Percentiles rank a stretch among this genome's conserved stretches.
Conservation (phyloP, 2,113 vertebrate genomes). For the Callocephalon fimbriatum region DNA sequence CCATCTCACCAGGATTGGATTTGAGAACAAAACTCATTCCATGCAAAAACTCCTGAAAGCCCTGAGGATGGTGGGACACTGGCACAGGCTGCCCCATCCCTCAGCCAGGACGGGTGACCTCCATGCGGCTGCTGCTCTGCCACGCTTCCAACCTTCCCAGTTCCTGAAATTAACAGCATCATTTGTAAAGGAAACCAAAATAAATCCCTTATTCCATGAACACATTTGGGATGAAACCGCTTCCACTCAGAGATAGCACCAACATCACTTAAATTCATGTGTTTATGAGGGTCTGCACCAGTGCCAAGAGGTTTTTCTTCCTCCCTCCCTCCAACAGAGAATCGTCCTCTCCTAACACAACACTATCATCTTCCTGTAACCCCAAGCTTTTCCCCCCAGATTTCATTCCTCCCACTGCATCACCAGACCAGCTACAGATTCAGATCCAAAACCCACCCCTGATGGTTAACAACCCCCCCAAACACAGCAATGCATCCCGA, state of each 20-base stretch:
- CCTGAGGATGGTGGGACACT: neutral
- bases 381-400: too few relatives aligned
- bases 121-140: neutral
- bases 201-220: neutral
- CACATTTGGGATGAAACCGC: neutral
- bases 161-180: neutral
- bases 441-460: neutral
- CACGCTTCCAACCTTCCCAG: neutral
- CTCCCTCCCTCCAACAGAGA: too few relatives aligned
- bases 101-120: too few relatives aligned
- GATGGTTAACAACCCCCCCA: neutral
- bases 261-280: accelerated
- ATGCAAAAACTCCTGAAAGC: neutral
- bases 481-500: accelerated
- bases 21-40: neutral
- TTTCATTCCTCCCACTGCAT: neutral
- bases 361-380: neutral
- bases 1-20: too few relatives aligned
- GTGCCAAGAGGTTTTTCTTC: neutral
- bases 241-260: neutral
- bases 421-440: neutral
- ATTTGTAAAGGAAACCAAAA: neutral
- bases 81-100: neutral
- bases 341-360: accelerated
- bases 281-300: neutral